These are phyloP conservation scores for Heliornis fulica DNA, from an alignment of 2,113 vertebrate genomes.

Conservation along the genomic window DNA sequence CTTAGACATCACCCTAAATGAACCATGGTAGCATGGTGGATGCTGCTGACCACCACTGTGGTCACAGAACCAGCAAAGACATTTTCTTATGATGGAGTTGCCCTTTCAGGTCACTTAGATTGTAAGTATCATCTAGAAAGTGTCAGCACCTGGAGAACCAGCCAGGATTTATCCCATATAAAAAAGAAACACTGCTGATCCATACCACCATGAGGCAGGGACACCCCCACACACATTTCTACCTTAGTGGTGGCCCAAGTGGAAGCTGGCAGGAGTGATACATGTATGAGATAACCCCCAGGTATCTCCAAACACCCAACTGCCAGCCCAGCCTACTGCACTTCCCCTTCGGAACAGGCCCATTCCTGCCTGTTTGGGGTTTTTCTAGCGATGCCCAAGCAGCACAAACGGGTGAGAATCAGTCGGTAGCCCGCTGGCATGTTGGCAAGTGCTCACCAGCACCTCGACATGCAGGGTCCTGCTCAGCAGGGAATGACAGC, in stretches of 20 bases:
- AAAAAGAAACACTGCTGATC: not conserved
- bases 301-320: not conserved
- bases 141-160: not conserved
- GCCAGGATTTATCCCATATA: not conserved
- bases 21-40: not conserved
- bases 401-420: not conserved
- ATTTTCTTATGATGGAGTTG: not conserved
- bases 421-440: not conserved
- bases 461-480: not conserved
- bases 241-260: not conserved
- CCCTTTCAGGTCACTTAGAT: not conserved
- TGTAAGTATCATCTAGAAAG: not conserved
- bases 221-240: rapidly evolving
- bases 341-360: not conserved
- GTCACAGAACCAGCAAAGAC: not conserved
- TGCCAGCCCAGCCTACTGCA: not conserved
- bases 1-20: not conserved
- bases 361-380: not conserved
- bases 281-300: rapidly evolving
- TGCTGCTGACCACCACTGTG: not conserved
- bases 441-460: not conserved
- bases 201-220: not conserved
- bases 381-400: not conserved
- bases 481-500: rapidly evolving
- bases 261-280: not conserved